These are phyloP conservation scores for Rhinogobius similis DNA, from an alignment of 2,113 vertebrate genomes.

Conservation along the genomic window DNA sequence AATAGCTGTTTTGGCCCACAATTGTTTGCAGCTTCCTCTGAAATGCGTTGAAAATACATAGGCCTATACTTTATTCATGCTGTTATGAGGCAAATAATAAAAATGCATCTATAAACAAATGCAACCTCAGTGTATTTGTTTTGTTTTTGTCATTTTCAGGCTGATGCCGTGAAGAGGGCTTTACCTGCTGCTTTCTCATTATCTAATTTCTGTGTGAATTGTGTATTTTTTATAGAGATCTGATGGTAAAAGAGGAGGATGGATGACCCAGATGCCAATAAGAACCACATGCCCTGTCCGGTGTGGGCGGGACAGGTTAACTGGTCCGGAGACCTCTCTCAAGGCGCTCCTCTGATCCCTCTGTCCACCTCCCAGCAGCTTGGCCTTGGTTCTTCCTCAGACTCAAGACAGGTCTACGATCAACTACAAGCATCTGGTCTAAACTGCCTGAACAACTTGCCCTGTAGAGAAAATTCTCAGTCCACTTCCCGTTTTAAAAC, in stretches of 20 bases:
- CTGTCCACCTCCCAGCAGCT: constrained; percentile 31
- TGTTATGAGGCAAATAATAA: background rate
- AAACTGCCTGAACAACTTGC: constrained; percentile 26
- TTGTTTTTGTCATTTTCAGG: background rate
- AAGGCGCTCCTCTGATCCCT: constrained; percentile 15
- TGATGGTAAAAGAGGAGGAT: constrained; percentile 31
- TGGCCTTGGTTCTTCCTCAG: constrained; percentile 11
- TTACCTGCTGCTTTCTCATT: background rate
- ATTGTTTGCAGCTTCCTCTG: background rate
- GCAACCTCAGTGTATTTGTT: background rate
- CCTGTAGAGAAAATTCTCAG: constrained; percentile 14
- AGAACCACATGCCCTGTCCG: constrained; percentile 32
- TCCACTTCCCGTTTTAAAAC: constrained; percentile 26
- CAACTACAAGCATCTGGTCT: constrained; percentile 25
- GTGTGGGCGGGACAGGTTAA: constrained; percentile 37
- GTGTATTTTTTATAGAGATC: background rate
- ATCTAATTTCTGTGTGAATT: background rate
- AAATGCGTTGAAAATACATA: background rate
- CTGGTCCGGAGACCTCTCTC: constrained; percentile 43
- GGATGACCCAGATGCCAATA: constrained; percentile 47
- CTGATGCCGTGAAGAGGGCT: background rate
- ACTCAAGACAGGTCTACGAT: constrained; percentile 14
- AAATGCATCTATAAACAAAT: background rate
- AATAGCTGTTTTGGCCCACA: background rate
- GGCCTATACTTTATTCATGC: background rate